Evolutionary conservation across 2,888 invertebrate species (phyloP).

Genomic region (Dusona sp.): DNA sequence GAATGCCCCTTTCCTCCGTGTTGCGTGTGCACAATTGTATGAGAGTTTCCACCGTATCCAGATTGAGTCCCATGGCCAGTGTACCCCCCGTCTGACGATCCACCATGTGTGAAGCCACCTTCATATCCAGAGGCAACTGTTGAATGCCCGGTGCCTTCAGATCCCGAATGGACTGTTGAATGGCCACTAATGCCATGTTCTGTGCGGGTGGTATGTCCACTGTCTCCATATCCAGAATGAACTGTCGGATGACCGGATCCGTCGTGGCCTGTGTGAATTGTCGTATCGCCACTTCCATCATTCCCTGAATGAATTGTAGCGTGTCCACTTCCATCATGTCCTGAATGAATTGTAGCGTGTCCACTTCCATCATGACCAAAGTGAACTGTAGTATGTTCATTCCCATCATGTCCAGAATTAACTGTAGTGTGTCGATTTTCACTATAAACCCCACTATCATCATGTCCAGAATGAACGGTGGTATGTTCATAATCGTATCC

Average conservation of each 20-base stretch:
- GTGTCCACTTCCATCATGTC: slow-evolving; percentile 30
- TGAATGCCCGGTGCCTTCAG: slow-evolving; percentile 41
- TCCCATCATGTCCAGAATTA: slow-evolving; percentile 32
- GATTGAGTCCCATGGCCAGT: neutral
- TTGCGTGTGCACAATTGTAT: slow-evolving; percentile 31
- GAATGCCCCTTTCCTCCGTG: slow-evolving; percentile 33
- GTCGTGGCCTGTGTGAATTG: slow-evolving; percentile 35
- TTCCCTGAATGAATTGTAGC: slow-evolving; percentile 10
- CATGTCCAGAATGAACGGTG: slow-evolving; percentile 20
- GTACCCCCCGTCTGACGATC: slow-evolving; percentile 1
- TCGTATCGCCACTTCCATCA: slow-evolving; percentile 32
- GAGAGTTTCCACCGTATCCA: slow-evolving; percentile 40
- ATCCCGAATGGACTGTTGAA: slow-evolving; percentile 18
- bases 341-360: slow-evolving; percentile 18
- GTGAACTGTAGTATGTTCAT: slow-evolving; percentile 11
- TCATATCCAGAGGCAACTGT: slow-evolving; percentile 41
- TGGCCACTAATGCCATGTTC: neutral
- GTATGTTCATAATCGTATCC: slow-evolving; percentile 27
- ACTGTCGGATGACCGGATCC: slow-evolving; percentile 36
- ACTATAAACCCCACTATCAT: slow-evolving; percentile 20
- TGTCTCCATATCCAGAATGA: slow-evolving; percentile 38
- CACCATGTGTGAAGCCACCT: slow-evolving; percentile 33
- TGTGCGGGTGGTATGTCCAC: neutral
- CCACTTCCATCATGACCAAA: slow-evolving; percentile 32
- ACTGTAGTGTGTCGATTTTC: slow-evolving; percentile 23